Conservation (phyloP, 1,140 invertebrate genomes). For the Acromyrmex charruanus region DNA sequence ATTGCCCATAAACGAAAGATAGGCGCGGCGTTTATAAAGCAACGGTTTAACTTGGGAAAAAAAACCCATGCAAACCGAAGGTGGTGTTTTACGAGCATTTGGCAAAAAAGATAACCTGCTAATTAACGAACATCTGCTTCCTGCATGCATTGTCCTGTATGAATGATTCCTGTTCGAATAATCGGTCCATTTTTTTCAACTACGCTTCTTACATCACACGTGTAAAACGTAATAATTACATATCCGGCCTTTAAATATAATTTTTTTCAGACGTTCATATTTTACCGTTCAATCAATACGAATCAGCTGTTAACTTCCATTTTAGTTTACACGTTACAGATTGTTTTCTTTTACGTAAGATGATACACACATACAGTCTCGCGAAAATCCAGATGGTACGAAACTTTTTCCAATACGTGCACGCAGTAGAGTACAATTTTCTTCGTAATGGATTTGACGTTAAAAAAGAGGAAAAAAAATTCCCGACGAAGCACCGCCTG, state of each 20-base stretch:
- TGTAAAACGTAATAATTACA: background rate
- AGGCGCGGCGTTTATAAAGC: constrained; percentile 11
- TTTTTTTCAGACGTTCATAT: background rate
- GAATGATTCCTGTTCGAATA: background rate
- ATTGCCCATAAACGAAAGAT: background rate
- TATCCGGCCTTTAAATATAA: background rate
- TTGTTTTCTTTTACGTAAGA: background rate
- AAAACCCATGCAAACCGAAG: background rate
- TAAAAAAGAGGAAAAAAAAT: constrained; percentile 23
- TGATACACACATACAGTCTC: background rate
- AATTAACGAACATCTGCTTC: background rate
- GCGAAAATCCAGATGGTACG: background rate
- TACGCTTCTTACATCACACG: background rate
- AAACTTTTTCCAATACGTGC: constrained; percentile 32
- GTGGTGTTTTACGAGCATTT: background rate
- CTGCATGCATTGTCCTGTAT: background rate
- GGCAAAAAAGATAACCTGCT: background rate
- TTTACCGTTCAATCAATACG: background rate
- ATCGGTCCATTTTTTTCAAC: background rate
- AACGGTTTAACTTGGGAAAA: background rate
- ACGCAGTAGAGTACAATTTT: background rate
- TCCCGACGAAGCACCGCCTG: background rate
- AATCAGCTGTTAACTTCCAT: background rate
- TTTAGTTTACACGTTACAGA: background rate
- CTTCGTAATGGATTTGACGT: constrained; percentile 28